These are phyloP conservation scores for Zaprionus capensis DNA, from an alignment of 1,140 invertebrate species.

Conservation along the genomic window DNA sequence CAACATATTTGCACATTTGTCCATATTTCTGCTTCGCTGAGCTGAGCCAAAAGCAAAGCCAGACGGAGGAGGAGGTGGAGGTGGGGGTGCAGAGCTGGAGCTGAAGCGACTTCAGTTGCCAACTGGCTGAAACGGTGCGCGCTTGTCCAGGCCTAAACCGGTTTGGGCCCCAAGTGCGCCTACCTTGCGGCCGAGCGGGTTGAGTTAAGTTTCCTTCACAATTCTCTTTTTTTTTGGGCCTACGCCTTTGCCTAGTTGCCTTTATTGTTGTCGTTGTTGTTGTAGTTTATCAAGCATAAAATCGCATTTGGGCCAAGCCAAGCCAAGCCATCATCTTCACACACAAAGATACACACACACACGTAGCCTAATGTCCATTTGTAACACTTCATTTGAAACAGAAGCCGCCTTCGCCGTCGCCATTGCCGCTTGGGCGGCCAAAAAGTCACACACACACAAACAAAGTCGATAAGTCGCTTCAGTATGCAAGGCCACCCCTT, in stretches of 20 bases:
- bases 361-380: slow-evolving; percentile 71
- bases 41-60: slow-evolving; percentile 28
- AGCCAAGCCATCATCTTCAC: slow-evolving; percentile 17
- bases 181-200: slow-evolving; percentile 23
- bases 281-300: slow-evolving; percentile 81
- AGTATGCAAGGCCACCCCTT: slow-evolving; percentile 6
- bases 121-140: slow-evolving; percentile 29
- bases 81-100: not conserved
- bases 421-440: slow-evolving; percentile 25
- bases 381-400: slow-evolving; percentile 81
- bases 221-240: slow-evolving; percentile 47
- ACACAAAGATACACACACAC: slow-evolving; percentile 5
- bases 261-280: slow-evolving; percentile 55
- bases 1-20: slow-evolving; percentile 79
- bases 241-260: slow-evolving; percentile 51
- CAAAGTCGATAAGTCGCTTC: slow-evolving; percentile 44
- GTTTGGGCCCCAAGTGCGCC: slow-evolving; percentile 1
- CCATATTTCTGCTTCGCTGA: slow-evolving; percentile 77
- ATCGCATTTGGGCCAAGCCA: slow-evolving; percentile 68
- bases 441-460: slow-evolving; percentile 60
- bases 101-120: slow-evolving; percentile 6
- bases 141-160: slow-evolving; percentile 38
- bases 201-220: slow-evolving; percentile 6
- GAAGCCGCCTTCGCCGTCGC: slow-evolving; percentile 39
- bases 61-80: not conserved